These are phyloP conservation scores for Arge pagana DNA, from an alignment of 2,888 invertebrate species.

Conservation along the genomic window DNA sequence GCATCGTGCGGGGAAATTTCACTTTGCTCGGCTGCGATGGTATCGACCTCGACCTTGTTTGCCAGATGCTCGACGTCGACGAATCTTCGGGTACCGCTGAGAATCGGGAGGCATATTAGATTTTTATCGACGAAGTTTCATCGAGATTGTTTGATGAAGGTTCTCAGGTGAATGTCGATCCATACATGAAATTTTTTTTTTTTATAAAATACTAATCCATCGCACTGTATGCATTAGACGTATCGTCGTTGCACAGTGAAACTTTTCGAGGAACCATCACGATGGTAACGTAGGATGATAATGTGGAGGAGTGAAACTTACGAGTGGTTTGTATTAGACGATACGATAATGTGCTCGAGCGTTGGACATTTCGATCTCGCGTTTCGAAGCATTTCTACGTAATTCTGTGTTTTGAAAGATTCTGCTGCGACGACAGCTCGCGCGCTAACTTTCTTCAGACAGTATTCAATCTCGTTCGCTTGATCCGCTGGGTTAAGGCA, in stretches of 20 bases:
- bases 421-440: slow-evolving; percentile 71
- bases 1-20: slow-evolving; percentile 69
- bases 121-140: too few species aligned
- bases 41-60: slow-evolving; percentile 42
- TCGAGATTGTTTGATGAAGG: too few species aligned
- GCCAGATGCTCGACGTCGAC: slow-evolving; percentile 55
- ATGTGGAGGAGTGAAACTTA: too few species aligned
- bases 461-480: slow-evolving; percentile 71
- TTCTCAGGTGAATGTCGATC: too few species aligned
- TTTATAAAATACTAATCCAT: too few species aligned
- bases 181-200: too few species aligned
- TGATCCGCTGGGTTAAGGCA: slow-evolving; percentile 79
- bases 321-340: slow-evolving; percentile 42
- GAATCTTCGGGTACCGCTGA: slow-evolving; percentile 57
- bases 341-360: slow-evolving; percentile 53
- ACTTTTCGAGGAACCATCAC: too few species aligned
- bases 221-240: too few species aligned
- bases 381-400: slow-evolving; percentile 65
- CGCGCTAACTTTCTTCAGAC: slow-evolving; percentile 71
- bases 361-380: slow-evolving; percentile 64
- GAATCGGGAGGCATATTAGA: slow-evolving; percentile 2
- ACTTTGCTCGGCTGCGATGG: slow-evolving; percentile 60
- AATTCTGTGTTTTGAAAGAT: slow-evolving; percentile 68
- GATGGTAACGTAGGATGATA: too few species aligned
- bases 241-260: too few species aligned